Evolutionary conservation across 2,797 vertebrate genomes (phyloP).

Genomic region (Rhabdomys pumilio): DNA sequence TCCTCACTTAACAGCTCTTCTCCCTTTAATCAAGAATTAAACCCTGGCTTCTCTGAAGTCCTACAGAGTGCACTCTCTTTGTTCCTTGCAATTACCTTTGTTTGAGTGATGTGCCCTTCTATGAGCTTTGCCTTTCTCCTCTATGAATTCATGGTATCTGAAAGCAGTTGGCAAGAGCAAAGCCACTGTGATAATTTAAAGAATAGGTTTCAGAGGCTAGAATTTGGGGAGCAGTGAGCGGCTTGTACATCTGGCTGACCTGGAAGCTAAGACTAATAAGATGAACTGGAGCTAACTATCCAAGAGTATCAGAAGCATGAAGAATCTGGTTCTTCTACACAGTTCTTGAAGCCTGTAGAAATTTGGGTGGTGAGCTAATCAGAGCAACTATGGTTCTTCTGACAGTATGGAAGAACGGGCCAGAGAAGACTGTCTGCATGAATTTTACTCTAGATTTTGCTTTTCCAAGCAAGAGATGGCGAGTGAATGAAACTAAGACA

Average conservation of each 20-base stretch:
- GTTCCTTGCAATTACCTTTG: not conserved
- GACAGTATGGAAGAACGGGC: not conserved
- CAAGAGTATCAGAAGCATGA: not conserved
- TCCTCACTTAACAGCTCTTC: not conserved
- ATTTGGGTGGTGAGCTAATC: not conserved
- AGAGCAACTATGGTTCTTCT: not conserved
- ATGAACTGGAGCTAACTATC: not conserved
- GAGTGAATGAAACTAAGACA: not conserved
- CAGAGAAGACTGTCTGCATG: not conserved
- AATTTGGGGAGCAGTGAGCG: not conserved
- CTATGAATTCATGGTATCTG: not conserved
- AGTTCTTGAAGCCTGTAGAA: not conserved
- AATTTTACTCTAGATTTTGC: not conserved
- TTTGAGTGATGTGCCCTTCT: not conserved
- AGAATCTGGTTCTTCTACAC: not conserved
- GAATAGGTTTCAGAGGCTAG: not conserved
- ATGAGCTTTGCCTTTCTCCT: not conserved
- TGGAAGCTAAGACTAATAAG: not conserved
- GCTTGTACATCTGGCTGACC: not conserved
- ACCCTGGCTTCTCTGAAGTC: not conserved
- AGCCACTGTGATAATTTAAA: not conserved
- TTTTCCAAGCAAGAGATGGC: not conserved
- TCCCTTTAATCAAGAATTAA: constrained; percentile 5
- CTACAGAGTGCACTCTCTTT: not conserved
- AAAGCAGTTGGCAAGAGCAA: not conserved